These are phyloP conservation scores for Tetragnatha montana DNA, from an alignment of 2,888 invertebrate species.

Conservation along the genomic window DNA sequence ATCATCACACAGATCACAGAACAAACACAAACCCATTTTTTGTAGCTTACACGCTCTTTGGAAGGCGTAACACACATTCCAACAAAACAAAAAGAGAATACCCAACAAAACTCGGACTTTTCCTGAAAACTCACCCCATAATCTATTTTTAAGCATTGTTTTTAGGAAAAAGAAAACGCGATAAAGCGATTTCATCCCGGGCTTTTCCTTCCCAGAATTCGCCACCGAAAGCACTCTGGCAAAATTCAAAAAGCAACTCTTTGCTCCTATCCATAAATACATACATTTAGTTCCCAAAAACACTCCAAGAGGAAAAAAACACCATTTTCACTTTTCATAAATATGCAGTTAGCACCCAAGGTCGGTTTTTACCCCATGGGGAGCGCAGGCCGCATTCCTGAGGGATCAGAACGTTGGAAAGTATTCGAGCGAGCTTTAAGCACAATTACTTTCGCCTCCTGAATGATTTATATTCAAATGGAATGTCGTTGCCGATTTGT, in stretches of 20 bases:
- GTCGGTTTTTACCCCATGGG: background rate
- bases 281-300: constrained; percentile 26
- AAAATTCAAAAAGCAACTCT: background rate
- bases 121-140: background rate
- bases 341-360: constrained; percentile 26
- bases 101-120: background rate
- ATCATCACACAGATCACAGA: background rate
- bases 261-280: constrained; percentile 29
- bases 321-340: constrained; percentile 18
- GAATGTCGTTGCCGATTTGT: constrained; percentile 46
- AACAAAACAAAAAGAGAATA: background rate
- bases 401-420: background rate
- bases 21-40: background rate
- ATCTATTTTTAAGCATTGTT: background rate
- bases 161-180: background rate
- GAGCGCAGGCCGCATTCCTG: constrained; percentile 2
- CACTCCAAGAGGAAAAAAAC: background rate
- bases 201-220: background rate
- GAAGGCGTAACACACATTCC: no score
- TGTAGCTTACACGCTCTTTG: background rate
- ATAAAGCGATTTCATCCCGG: background rate
- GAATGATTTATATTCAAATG: constrained; percentile 57
- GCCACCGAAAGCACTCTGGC: background rate
- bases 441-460: constrained; percentile 42
- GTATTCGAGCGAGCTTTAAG: constrained; percentile 27